phyloP scores from a whole-genome alignment of 2,888 invertebrate genomes.

The Prenolepis imparis region DNA sequence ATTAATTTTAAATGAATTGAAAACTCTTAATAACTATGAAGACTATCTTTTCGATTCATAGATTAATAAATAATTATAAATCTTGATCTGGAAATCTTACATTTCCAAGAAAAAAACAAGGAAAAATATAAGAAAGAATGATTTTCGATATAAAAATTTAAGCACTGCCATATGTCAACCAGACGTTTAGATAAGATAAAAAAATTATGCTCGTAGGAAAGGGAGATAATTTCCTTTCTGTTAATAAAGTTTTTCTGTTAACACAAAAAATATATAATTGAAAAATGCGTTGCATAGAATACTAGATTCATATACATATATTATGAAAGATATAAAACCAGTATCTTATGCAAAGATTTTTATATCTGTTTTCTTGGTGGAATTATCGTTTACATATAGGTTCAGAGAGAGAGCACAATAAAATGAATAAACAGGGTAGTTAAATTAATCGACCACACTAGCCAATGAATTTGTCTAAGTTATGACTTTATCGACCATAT shows the following conservation, averaged over 20 bases:
- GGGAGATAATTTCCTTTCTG: not conserved
- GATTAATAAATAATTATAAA: too few species aligned
- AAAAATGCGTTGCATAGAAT: not conserved
- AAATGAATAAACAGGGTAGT: too few species aligned
- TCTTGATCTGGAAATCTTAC: too few species aligned
- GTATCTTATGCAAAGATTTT: not conserved
- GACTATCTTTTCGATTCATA: too few species aligned
- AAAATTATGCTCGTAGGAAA: not conserved
- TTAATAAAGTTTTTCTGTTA: not conserved
- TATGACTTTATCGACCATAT: too few species aligned
- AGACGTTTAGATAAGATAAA: not conserved
- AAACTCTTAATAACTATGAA: too few species aligned
- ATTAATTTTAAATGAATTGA: not conserved
- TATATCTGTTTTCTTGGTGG: not conserved
- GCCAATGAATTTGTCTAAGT: too few species aligned
- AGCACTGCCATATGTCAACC: not conserved
- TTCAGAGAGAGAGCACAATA: too few species aligned
- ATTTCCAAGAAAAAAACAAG: too few species aligned
- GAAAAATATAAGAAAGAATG: too few species aligned
- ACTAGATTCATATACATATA: not conserved
- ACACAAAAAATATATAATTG: not conserved
- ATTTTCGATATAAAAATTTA: too few species aligned
- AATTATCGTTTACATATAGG: not conserved
- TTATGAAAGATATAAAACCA: not conserved
- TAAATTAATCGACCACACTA: too few species aligned